Base-by-base conservation (phyloP, 1,140 invertebrate genomes). In the Heliconius hewitsoni region DNA sequence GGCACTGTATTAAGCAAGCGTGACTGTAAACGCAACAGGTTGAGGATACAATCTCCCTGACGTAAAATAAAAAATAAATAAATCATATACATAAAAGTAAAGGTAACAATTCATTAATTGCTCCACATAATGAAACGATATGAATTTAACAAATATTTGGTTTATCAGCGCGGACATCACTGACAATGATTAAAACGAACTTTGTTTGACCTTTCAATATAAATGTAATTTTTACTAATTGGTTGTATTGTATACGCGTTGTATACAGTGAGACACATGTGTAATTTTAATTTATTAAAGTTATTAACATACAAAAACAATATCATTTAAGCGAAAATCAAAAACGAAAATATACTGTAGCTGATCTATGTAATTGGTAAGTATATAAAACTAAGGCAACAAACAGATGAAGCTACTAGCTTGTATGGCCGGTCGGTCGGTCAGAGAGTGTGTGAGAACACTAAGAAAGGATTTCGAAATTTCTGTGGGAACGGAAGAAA, bases 201-300 rank as follows among this genome's bases (percentile, higher is more conserved):
- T 66, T 66, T 66, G 60, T 66, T 66, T 66, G 60, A 66, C 23
- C 60, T 66, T 66, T 66, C 60, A 66, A 66, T 66, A 66, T 30
- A 66, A 27, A 66, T 30, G 23, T 30, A 66, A 30, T 11, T 23
- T 66, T 66, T 30, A 66, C 9, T 66, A 66, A 66, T 66, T 66
- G 60, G 3, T 9, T 66, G 23, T 66, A 66, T 66, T 66, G 60
- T 23, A 57, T 66, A 66, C 27, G 13, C 23, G 8, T 60, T 66
- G 27, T 66, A 66, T 6, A 30, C 27, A 30, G 27, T 30, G 3
- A 66, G 27, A 66, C 2, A 66, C 13, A 66, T 16, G 60, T 16
- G 30, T 66, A 66, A 18, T 27, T 16, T 27, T 27, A 23, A 66
- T 5, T 66, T 30, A 16, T 66, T 66, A 27, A 66, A 23, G 8